Percentiles rank a stretch among this genome's conserved stretches.
These are phyloP conservation scores for Rhinophrynus dorsalis DNA, from an alignment of 2,797 vertebrate species.

Conservation along the genomic window DNA sequence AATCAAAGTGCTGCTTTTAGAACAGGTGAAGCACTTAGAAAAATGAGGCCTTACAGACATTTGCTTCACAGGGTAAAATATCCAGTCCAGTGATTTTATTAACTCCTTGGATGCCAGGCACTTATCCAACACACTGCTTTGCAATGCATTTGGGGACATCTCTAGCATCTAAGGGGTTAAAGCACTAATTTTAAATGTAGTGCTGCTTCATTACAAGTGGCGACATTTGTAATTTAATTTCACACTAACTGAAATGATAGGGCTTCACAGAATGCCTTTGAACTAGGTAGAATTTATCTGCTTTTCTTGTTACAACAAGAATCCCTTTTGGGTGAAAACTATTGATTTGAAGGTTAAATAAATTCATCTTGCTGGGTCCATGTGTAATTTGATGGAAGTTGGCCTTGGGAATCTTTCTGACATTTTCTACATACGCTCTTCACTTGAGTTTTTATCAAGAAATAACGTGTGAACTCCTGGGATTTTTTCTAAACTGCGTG, in stretches of 20 bases:
- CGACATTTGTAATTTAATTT: conserved; percentile 54
- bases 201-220: conserved; percentile 46
- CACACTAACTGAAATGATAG: conserved; percentile 49
- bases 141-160: too few relatives aligned
- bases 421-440: conserved; percentile 57
- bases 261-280: conserved; percentile 54
- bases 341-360: conserved; percentile 65
- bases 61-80: not conserved
- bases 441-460: conserved; percentile 56
- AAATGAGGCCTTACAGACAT: not conserved
- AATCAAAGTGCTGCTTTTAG: too few relatives aligned
- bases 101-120: too few relatives aligned
- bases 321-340: conserved; percentile 67
- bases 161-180: too few relatives aligned
- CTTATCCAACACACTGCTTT: too few relatives aligned
- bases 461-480: conserved; percentile 62
- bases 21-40: too few relatives aligned
- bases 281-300: conserved; percentile 56
- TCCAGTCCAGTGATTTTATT: conserved; percentile 29
- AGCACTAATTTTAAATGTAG: conserved; percentile 42
- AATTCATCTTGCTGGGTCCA: conserved; percentile 57
- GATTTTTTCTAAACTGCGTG: conserved; percentile 49
- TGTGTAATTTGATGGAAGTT: conserved; percentile 67
- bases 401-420: conserved; percentile 69
- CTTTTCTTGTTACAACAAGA: conserved; percentile 64